phyloP scores from a whole-genome alignment of 2,113 vertebrate species.

The Indicator maculatus region DNA sequence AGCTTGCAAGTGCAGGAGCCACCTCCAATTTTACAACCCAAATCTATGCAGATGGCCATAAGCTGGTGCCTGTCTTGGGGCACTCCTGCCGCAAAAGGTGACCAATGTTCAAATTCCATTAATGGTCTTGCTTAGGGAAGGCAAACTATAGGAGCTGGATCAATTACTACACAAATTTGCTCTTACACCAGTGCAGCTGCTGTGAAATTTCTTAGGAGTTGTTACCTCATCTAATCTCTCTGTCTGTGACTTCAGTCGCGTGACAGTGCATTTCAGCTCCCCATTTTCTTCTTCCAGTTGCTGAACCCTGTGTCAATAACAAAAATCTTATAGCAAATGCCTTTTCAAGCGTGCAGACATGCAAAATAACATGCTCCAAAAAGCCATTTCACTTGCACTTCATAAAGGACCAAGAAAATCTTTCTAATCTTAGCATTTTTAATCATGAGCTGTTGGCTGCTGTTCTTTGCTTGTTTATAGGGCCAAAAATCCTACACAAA shows the following conservation, averaged over 20 bases:
- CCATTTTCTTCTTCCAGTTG: conserved; percentile 92
- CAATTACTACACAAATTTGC: not conserved
- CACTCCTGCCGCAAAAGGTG: not conserved
- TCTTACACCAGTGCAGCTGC: not conserved
- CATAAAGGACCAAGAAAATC: not conserved
- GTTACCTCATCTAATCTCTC: conserved; percentile 94
- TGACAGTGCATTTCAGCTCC: conserved; percentile 80
- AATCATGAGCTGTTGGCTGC: not conserved
- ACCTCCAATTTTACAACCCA: not conserved
- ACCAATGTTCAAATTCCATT: not conserved
- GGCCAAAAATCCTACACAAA: not conserved
- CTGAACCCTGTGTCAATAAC: conserved; percentile 80
- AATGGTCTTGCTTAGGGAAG: not conserved
- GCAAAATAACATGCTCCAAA: not conserved
- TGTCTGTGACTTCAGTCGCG: conserved; percentile 87
- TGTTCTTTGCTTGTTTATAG: not conserved
- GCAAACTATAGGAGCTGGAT: not conserved
- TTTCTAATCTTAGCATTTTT: not conserved
- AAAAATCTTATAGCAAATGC: not conserved
- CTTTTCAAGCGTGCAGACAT: not conserved
- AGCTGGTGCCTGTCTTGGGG: fast-evolving
- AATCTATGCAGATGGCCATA: not conserved
- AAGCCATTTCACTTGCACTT: not conserved
- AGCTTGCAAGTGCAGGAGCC: not conserved
- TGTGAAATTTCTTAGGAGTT: not conserved